These are phyloP conservation scores for Uloborus diversus DNA, from an alignment of 1,140 invertebrate genomes.

Conservation along the genomic window DNA sequence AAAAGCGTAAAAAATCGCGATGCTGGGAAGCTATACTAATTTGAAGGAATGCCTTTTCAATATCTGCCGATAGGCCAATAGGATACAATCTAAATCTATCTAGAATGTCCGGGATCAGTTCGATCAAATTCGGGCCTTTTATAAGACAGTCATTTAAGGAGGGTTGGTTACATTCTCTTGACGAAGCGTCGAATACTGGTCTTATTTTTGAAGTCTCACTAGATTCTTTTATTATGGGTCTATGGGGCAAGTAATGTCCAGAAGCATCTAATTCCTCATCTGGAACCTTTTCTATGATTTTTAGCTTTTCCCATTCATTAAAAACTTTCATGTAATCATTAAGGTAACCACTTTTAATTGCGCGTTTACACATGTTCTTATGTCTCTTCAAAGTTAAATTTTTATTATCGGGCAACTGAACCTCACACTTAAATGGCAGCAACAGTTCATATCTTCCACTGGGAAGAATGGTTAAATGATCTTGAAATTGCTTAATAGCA, in stretches of 20 bases:
- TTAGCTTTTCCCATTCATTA: background rate
- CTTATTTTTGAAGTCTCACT: constrained; percentile 56
- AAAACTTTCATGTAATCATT: background rate
- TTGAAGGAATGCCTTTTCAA: constrained; percentile 65
- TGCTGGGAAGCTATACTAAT: constrained; percentile 58
- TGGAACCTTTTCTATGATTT: constrained; percentile 48
- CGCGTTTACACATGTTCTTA: background rate
- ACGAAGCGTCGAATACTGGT: constrained; percentile 60
- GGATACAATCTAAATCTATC: constrained; percentile 63
- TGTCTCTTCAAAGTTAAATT: background rate
- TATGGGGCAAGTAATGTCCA: constrained; percentile 59
- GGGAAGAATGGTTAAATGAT: constrained; percentile 4
- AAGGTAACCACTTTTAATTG: background rate
- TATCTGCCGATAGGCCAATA: constrained; percentile 64
- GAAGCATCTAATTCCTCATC: background rate
- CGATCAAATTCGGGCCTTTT: constrained; percentile 60
- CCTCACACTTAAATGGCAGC: background rate
- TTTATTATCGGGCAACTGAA: constrained; percentile 2
- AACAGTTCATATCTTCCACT: background rate
- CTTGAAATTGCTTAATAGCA: background rate
- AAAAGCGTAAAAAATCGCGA: background rate
- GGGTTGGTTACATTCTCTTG: constrained; percentile 47
- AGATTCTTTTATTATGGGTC: constrained; percentile 54
- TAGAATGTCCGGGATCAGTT: constrained; percentile 63
- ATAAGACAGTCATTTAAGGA: constrained; percentile 49